phyloP scores from a whole-genome alignment of 37 sponge, comb jelly and placozoan species.

The Ephydatia muelleri region DNA sequence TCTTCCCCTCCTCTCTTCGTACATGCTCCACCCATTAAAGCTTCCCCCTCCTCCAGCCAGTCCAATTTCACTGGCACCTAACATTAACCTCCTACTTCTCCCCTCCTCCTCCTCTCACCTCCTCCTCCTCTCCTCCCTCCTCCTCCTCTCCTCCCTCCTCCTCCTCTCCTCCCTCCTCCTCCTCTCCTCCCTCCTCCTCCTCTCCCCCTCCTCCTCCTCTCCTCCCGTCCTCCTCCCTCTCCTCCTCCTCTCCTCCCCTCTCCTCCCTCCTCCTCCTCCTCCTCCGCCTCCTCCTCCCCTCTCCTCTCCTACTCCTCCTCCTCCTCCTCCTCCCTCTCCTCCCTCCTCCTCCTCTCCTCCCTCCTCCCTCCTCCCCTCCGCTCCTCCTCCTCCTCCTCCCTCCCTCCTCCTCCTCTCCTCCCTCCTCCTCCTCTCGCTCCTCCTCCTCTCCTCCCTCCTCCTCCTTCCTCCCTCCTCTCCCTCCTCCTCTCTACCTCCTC shows the following conservation, averaged over 20 bases:
- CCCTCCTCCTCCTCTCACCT: too few relatives aligned
- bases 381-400: background rate
- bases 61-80: too few relatives aligned
- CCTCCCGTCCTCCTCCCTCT: too few relatives aligned
- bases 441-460: slow-evolving; percentile 3
- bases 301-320: too few relatives aligned
- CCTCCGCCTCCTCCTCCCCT: too few relatives aligned
- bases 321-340: too few relatives aligned
- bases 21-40: too few relatives aligned
- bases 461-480: slow-evolving; percentile 18
- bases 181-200: slow-evolving; percentile 10
- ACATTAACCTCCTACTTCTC: too few relatives aligned
- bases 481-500: background rate
- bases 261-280: too few relatives aligned
- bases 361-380: background rate
- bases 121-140: slow-evolving; percentile 7
- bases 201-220: background rate
- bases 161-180: background rate
- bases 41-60: too few relatives aligned
- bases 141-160: background rate
- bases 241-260: slow-evolving; percentile 1
- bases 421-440: background rate
- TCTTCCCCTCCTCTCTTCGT: too few relatives aligned
- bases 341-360: background rate
- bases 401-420: background rate